Evolutionary conservation across 2,888 invertebrate genomes (phyloP).

Genomic region (Acleris emargana): DNA sequence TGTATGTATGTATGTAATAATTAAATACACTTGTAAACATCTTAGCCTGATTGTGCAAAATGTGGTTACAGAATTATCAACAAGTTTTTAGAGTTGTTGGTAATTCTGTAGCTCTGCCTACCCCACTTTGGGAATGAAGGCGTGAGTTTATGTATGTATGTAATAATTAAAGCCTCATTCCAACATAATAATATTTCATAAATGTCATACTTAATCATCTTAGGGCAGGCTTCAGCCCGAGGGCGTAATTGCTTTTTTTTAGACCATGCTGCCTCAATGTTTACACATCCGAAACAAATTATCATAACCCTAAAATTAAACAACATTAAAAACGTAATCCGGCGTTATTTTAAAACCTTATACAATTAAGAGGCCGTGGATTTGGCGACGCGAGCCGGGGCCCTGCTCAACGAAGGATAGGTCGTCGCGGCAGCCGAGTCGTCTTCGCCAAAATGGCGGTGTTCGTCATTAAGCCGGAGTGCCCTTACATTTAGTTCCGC

Average conservation of each 20-base stretch:
- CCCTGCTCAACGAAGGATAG: conserved; percentile 17
- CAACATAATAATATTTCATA: no score
- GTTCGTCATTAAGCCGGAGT: conserved; percentile 75
- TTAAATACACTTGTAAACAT: no score
- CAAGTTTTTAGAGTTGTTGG: no score
- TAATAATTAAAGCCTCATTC: no score
- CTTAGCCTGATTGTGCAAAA: no score
- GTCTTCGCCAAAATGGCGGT: conserved; percentile 68
- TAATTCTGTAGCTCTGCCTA: no score
- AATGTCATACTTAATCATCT: no score
- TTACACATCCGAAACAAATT: neutral
- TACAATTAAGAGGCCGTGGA: conserved; percentile 5
- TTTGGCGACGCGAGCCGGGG: conserved; percentile 13
- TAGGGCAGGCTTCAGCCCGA: no score
- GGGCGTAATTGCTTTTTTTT: neutral
- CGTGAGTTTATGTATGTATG: no score
- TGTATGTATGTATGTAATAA: no score
- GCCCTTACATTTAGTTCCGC: conserved; percentile 63
- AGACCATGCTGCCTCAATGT: neutral
- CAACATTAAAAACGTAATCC: neutral
- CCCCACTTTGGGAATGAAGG: no score
- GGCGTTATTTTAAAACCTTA: conserved; percentile 9
- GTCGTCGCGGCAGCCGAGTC: conserved; percentile 40
- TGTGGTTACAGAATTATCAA: no score
- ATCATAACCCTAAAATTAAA: conserved; percentile 3